A percentile compares a stretch with the other conserved stretches of the same genome.
Conservation (phyloP, 2,113 vertebrate genomes). For the Macroglossus sobrinus region DNA sequence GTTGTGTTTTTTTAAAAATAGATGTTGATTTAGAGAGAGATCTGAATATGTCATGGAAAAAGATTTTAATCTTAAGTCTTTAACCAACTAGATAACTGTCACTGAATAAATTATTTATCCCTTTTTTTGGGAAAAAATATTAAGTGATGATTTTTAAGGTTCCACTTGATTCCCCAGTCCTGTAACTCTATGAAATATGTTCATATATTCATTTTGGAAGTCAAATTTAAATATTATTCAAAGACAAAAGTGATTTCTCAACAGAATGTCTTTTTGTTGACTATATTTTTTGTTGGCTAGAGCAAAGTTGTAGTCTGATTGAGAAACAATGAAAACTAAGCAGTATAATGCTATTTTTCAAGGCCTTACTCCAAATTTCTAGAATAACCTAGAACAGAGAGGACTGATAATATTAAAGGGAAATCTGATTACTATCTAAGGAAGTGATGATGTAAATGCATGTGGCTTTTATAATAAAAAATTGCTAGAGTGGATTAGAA, state of each 20-base stretch:
- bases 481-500: not conserved
- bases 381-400: not conserved
- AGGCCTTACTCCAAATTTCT: constrained; percentile 28
- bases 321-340: constrained; percentile 34
- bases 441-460: not conserved
- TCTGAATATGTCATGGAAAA: not conserved
- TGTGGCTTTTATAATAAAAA: not conserved
- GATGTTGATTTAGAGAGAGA: not conserved
- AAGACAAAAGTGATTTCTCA: not conserved
- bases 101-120: not conserved
- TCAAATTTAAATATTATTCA: constrained; percentile 30
- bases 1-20: not conserved
- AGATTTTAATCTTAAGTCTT: not conserved
- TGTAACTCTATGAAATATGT: not conserved
- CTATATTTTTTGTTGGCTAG: not conserved
- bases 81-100: not conserved
- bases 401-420: not conserved
- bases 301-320: not conserved
- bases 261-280: not conserved
- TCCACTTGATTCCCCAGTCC: not conserved
- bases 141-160: not conserved
- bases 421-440: not conserved
- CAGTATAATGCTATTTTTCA: constrained; percentile 48
- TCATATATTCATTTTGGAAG: not conserved
- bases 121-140: not conserved